Conservation (phyloP, 2,888 invertebrate species). For the Drosophila rellima region DNA sequence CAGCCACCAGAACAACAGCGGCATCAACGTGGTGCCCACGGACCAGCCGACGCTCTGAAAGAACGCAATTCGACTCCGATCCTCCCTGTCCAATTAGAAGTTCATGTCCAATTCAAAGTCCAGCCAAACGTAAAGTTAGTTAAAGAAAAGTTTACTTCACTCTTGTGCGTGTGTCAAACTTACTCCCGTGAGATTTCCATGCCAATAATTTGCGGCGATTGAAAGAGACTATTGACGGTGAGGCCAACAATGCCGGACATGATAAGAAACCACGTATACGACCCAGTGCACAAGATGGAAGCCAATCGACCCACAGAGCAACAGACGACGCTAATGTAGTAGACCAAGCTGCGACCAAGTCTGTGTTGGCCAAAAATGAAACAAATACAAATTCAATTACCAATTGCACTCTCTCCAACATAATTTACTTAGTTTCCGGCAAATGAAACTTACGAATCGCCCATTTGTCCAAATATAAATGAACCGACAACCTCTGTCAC, state of each 20-base stretch:
- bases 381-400: constrained; percentile 69
- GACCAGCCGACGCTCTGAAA: constrained; percentile 87
- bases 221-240: constrained; percentile 86
- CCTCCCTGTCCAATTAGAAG: constrained; percentile 79
- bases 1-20: constrained; percentile 86
- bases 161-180: constrained; percentile 60
- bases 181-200: constrained; percentile 87
- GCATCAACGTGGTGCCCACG: constrained; percentile 86
- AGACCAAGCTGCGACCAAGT: constrained; percentile 86
- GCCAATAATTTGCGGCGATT: constrained; percentile 86
- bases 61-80: constrained; percentile 86
- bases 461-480: constrained; percentile 87
- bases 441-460: constrained; percentile 86
- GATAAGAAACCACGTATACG: constrained; percentile 85
- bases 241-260: constrained; percentile 86
- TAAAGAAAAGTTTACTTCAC: constrained; percentile 33
- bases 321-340: constrained; percentile 86
- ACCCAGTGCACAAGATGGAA: constrained; percentile 84
- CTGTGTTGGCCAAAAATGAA: constrained; percentile 74
- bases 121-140: constrained; percentile 45
- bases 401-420: constrained; percentile 26
- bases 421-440: constrained; percentile 44
- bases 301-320: constrained; percentile 85
- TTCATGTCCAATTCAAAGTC: constrained; percentile 1
- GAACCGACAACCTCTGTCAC: constrained; percentile 87